Conservation (phyloP, 2,797 vertebrate species). For the Bufotes viridis region DNA sequence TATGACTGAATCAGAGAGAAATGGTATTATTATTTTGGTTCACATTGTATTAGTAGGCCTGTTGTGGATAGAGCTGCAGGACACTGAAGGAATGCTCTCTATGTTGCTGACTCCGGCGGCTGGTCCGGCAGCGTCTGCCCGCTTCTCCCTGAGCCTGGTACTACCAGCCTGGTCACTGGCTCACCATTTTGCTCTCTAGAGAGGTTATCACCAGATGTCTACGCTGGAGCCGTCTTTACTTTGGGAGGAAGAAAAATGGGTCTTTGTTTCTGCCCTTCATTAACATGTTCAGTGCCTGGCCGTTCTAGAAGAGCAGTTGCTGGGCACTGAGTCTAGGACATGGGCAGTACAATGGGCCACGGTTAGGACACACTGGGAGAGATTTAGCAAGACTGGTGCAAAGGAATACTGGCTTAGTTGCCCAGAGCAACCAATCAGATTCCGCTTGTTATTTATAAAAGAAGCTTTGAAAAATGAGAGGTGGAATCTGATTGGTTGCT, state of each 20-base stretch:
- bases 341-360: neutral
- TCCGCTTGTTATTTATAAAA: too few relatives aligned
- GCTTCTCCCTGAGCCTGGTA: conserved; percentile 1
- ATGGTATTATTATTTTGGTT: too few relatives aligned
- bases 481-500: too few relatives aligned
- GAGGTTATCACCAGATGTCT: conserved; percentile 27
- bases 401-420: too few relatives aligned
- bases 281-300: neutral
- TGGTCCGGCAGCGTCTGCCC: neutral
- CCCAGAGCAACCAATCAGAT: too few relatives aligned
- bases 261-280: conserved; percentile 4
- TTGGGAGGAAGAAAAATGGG: conserved; percentile 10
- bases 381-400: too few relatives aligned
- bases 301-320: neutral
- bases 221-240: neutral
- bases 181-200: neutral
- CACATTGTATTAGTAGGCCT: neutral
- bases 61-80: neutral
- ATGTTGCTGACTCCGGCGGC: neutral
- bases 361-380: neutral
- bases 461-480: too few relatives aligned
- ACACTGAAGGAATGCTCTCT: neutral
- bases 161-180: neutral
- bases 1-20: too few relatives aligned
- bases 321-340: neutral